A percentile compares a stretch with the other conserved stretches of the same genome.
phyloP scores from a whole-genome alignment of 2,797 vertebrate genomes.

The Sebastes diploproa region DNA sequence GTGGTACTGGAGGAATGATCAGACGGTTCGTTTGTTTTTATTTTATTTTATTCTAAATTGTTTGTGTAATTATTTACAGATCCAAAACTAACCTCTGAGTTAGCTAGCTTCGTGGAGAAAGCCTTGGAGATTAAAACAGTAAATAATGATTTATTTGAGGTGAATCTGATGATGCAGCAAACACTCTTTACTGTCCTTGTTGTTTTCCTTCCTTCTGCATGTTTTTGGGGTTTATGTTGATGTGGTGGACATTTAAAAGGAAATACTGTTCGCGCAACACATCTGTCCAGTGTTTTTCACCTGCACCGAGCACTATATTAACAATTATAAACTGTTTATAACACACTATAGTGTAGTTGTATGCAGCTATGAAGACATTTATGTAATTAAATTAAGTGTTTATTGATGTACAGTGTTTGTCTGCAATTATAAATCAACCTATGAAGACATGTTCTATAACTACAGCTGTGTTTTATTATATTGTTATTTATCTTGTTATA shows the following conservation, averaged over 20 bases:
- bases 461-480: not conserved
- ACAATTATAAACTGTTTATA: not conserved
- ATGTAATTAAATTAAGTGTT: not conserved
- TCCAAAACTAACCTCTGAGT: not conserved
- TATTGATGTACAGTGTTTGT: not conserved
- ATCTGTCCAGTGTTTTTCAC: too few species aligned
- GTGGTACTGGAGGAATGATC: too few species aligned
- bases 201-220: too few species aligned
- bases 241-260: too few species aligned
- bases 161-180: constrained; percentile 2
- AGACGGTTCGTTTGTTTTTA: too few species aligned
- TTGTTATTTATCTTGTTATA: not conserved
- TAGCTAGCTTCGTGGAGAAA: not conserved
- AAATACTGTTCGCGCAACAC: too few species aligned
- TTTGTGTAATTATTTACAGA: too few species aligned
- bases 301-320: not conserved
- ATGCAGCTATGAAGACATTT: not conserved
- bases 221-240: too few species aligned
- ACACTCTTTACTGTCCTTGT: too few species aligned
- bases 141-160: not conserved
- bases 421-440: not conserved
- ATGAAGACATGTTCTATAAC: not conserved
- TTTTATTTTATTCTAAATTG: too few species aligned
- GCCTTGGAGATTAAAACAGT: too few species aligned
- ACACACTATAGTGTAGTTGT: not conserved